Conservation (phyloP, 2,113 vertebrate genomes). For the Corythaeola cristata region DNA sequence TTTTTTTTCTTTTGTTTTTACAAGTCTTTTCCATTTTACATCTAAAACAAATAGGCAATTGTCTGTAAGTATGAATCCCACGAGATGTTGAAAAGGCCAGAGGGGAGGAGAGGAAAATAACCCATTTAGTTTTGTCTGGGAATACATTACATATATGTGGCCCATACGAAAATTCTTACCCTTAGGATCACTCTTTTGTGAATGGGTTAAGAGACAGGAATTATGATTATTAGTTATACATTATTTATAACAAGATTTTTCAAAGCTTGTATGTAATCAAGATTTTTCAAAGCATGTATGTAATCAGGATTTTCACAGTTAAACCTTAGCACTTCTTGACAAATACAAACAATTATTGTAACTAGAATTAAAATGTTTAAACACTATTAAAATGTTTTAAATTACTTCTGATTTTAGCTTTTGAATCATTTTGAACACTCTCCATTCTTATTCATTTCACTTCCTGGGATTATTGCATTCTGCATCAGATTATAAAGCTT, state of each 20-base stretch:
- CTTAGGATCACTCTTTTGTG: background rate
- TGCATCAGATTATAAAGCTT: conserved; percentile 59
- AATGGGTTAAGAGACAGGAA: background rate
- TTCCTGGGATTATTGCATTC: conserved; percentile 51
- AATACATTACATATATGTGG: background rate
- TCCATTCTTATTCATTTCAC: conserved; percentile 21
- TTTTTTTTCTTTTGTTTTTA: background rate
- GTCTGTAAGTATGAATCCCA: background rate
- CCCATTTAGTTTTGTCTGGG: background rate
- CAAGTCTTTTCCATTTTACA: background rate
- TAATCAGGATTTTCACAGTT: background rate
- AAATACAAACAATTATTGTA: background rate
- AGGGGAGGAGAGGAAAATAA: background rate
- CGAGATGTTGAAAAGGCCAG: background rate
- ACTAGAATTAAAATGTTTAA: background rate
- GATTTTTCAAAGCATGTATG: background rate
- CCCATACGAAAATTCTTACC: background rate
- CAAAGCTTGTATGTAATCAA: background rate
- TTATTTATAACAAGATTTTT: background rate
- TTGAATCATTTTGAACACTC: background rate
- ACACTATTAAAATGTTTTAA: no score
- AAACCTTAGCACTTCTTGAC: background rate
- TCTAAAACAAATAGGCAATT: background rate
- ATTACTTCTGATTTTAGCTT: conserved; percentile 11
- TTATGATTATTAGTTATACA: background rate